These are phyloP conservation scores for Paramormyrops hopkinsi DNA, from an alignment of 2,797 vertebrate genomes.

Conservation along the genomic window DNA sequence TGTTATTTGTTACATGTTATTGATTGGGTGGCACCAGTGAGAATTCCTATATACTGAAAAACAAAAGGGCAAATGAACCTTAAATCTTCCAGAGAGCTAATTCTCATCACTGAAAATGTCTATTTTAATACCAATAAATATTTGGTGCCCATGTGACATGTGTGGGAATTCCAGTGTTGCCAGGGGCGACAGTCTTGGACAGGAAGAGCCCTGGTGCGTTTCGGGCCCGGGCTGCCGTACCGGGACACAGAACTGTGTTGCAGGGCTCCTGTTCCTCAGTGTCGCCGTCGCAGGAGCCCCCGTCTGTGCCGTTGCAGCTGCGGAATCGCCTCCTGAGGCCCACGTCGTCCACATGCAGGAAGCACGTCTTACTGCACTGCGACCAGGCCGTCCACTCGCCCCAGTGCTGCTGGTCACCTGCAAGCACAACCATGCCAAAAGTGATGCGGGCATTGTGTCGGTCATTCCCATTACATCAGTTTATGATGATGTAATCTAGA, in stretches of 20 bases:
- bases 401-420: slow-evolving; percentile 53
- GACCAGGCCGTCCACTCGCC: slow-evolving; percentile 73
- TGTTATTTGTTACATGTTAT: not conserved
- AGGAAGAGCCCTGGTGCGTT: not conserved
- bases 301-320: slow-evolving; percentile 51
- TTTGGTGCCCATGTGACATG: too few relatives aligned
- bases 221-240: slow-evolving; percentile 36
- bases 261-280: slow-evolving; percentile 69
- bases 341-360: slow-evolving; percentile 61
- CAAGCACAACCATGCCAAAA: not conserved
- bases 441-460: not conserved
- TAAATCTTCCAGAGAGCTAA: not conserved
- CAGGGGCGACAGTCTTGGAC: not conserved
- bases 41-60: not conserved
- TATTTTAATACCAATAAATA: not conserved
- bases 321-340: slow-evolving; percentile 63
- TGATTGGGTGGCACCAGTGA: not conserved
- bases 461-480: not conserved
- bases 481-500: not conserved
- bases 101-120: not conserved
- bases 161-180: not conserved
- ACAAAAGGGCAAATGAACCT: not conserved
- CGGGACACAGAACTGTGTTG: slow-evolving; percentile 66
- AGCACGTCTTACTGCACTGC: slow-evolving; percentile 76
- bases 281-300: slow-evolving; percentile 56